A percentile compares a stretch with the other conserved stretches of the same genome.
Conservation (phyloP, 2,113 vertebrate genomes). For the Ophiodon elongatus region DNA sequence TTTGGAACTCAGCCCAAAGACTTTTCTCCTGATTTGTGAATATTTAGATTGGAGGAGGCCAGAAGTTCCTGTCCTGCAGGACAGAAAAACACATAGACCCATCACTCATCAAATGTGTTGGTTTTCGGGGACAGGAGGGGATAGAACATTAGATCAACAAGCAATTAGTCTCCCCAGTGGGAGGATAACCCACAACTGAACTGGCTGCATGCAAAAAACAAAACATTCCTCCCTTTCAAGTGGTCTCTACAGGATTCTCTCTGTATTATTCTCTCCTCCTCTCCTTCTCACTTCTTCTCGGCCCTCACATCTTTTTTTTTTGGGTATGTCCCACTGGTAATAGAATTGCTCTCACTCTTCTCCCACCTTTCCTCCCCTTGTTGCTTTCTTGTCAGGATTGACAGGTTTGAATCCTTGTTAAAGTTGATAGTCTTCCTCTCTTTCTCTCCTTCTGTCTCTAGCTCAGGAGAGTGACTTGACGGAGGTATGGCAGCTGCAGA, state of each 20-base stretch:
- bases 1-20: constrained; percentile 74
- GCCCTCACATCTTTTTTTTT: constrained; percentile 40
- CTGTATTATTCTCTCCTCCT: constrained; percentile 47
- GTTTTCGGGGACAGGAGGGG: constrained; percentile 66
- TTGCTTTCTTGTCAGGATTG: constrained; percentile 64
- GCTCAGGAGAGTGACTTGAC: constrained; percentile 29
- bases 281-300: constrained; percentile 43
- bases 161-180: constrained; percentile 78
- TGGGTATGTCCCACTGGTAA: constrained; percentile 50
- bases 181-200: constrained; percentile 75
- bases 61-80: constrained; percentile 57
- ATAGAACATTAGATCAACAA: constrained; percentile 76
- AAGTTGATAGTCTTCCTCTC: constrained; percentile 24
- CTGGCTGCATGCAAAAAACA: constrained; percentile 65
- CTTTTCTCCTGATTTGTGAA: constrained; percentile 72
- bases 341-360: constrained; percentile 40
- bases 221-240: constrained; percentile 73
- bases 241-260: constrained; percentile 54
- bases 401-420: constrained; percentile 60
- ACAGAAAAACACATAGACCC: constrained; percentile 16
- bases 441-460: neutral
- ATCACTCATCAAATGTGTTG: constrained; percentile 72
- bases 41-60: constrained; percentile 74
- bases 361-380: constrained; percentile 53
- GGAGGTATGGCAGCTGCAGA: constrained; percentile 44